These are phyloP conservation scores for Nymphalis polychloros DNA, from an alignment of 2,888 invertebrate genomes.

Conservation along the genomic window DNA sequence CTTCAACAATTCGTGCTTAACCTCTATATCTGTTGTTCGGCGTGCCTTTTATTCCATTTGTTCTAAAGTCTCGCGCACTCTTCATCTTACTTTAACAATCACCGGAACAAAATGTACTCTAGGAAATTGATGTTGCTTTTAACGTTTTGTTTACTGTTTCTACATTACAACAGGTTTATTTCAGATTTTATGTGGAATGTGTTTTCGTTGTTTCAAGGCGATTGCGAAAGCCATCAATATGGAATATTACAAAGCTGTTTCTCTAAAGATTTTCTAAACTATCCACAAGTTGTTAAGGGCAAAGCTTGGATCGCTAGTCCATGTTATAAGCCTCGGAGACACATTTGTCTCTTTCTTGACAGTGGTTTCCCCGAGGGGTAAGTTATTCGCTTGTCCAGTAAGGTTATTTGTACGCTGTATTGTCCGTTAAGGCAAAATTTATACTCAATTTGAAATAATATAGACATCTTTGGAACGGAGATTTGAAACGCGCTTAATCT, in stretches of 20 bases:
- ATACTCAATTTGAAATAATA: background rate
- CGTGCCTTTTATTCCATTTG: constrained; percentile 12
- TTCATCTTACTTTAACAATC: constrained; percentile 15
- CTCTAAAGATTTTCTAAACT: background rate
- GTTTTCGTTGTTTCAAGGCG: too few relatives aligned
- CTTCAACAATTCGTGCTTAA: constrained; percentile 16
- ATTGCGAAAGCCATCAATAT: too few relatives aligned
- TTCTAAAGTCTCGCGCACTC: constrained; percentile 11
- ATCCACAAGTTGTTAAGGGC: background rate
- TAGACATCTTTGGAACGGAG: background rate
- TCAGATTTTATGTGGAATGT: background rate
- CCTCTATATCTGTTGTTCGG: constrained; percentile 18
- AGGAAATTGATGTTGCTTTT: constrained; percentile 6
- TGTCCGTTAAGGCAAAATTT: background rate
- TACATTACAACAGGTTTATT: background rate
- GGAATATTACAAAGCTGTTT: background rate
- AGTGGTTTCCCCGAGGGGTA: constrained; percentile 14
- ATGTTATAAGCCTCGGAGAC: background rate
- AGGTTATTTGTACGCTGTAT: background rate
- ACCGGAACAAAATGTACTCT: constrained; percentile 18
- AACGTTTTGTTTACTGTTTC: background rate
- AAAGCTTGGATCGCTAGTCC: constrained; percentile 1
- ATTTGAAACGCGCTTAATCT: background rate
- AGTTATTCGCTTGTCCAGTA: constrained; percentile 7
- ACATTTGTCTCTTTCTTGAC: constrained; percentile 16